Conservation (phyloP, 2,888 invertebrate genomes). For the Zootermopsis nevadensis region DNA sequence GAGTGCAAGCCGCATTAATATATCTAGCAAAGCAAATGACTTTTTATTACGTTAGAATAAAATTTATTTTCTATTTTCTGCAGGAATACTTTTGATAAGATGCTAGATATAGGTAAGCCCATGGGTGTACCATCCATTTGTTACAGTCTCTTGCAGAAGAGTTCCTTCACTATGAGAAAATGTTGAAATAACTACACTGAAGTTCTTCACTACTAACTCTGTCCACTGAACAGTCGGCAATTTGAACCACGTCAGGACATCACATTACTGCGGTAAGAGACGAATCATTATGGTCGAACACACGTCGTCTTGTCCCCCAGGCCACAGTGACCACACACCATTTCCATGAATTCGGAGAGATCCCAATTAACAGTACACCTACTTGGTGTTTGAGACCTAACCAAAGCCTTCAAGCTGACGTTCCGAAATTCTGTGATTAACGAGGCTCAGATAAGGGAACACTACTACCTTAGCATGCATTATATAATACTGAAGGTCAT, state of each 20-base stretch:
- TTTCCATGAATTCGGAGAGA: background rate
- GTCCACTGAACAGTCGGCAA: background rate
- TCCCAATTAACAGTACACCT: conserved; percentile 1
- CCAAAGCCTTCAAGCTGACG: background rate
- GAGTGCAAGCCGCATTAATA: too few species aligned
- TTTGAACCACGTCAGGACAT: background rate
- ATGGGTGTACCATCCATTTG: too few species aligned
- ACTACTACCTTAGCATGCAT: too few species aligned
- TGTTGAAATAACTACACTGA: background rate
- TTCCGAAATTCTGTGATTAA: background rate
- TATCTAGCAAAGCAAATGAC: too few species aligned
- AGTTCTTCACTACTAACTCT: background rate
- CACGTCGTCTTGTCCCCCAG: background rate
- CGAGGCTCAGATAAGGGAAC: background rate
- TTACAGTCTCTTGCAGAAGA: too few species aligned
- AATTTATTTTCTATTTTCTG: too few species aligned
- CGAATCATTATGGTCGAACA: background rate
- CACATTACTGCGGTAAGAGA: background rate
- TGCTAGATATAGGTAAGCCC: too few species aligned
- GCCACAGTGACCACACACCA: conserved; percentile 14
- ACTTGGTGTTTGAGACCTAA: background rate
- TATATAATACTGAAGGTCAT: too few species aligned
- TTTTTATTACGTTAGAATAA: too few species aligned
- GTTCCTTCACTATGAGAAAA: background rate
- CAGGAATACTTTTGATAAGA: too few species aligned